Evolutionary conservation across 2,113 vertebrate species (phyloP), one percentile per base, ranked within the genome.

Genomic region (Forbesichthys papilliferus): DNA sequence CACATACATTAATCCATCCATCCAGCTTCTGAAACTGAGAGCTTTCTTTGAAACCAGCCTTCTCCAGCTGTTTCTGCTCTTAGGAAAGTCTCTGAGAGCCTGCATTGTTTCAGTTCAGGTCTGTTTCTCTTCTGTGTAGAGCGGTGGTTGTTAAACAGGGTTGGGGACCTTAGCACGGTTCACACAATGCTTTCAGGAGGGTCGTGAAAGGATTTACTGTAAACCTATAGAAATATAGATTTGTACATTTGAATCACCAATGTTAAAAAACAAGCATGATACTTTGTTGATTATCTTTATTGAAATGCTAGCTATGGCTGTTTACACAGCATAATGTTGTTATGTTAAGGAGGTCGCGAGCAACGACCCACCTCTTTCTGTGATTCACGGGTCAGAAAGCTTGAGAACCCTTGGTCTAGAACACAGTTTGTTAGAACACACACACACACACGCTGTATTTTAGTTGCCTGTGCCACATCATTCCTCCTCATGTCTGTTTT

Each of bases 61-160:
- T 46, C 55, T 86, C 85, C 88, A 90, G 81, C 86, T 87, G 81
- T 81, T 88, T 82, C 71, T 79, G 52, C 79, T 87, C 77, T 82
- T 65, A 76, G 80, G 73, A 79, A 77, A 47, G 49, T 64, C 69
- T 74, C 79, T 83, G 65, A 78, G 73, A 69, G 33, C 36, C 68
- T 59, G 61, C 81, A 64, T 84, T 78, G 11, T 51, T 52, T 58
- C 57, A 64, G 3, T 11, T 20, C 27, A 67, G 42, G 62, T 51
- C 18, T 13, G 65, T 8, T 53, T 61, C 73, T 73, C 66, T 78
- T 64, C 63, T 76, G 69, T 61, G 36, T 33, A 61, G 59, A 46
- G 8, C 56, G 0, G 36, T 7, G 36, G 36, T 42, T 42, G 5
- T 42, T 8, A 42, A 42, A 42, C 36, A 42, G 36, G 36, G 36